Conservation (phyloP, 2,888 invertebrate species). For the Eupithecia insigniata region DNA sequence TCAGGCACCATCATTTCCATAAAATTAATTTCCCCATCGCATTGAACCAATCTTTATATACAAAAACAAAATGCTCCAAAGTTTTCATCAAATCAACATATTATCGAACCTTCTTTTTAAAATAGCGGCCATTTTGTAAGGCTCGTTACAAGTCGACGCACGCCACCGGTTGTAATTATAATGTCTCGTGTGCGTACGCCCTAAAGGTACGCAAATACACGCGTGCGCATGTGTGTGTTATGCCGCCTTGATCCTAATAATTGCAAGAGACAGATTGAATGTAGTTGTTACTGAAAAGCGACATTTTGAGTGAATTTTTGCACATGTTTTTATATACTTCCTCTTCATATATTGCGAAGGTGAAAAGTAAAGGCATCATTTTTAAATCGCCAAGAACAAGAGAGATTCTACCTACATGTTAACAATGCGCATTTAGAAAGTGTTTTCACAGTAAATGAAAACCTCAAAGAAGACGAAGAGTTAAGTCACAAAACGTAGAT, state of each 20-base stretch:
- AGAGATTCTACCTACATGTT: too few species aligned
- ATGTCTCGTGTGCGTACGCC: slow-evolving; percentile 54
- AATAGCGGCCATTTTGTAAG: slow-evolving; percentile 82
- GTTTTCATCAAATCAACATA: slow-evolving; percentile 62
- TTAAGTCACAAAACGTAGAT: too few species aligned
- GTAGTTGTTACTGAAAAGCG: not conserved
- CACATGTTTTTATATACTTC: not conserved
- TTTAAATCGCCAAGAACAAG: not conserved
- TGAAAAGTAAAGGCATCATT: not conserved
- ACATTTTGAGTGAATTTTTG: not conserved
- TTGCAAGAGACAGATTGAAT: not conserved
- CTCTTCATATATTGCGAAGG: not conserved
- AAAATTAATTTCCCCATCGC: not conserved
- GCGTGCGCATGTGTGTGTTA: slow-evolving; percentile 40
- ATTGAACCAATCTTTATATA: not conserved
- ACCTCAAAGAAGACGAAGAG: too few species aligned
- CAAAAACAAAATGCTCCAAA: slow-evolving; percentile 45
- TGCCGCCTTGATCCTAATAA: not conserved
- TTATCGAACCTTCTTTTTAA: slow-evolving; percentile 64
- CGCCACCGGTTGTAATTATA: slow-evolving; percentile 82
- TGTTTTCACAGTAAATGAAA: too few species aligned
- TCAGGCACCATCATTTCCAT: not conserved
- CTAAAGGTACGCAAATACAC: slow-evolving; percentile 44
- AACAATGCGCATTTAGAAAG: too few species aligned
- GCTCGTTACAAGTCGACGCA: slow-evolving; percentile 82